Evolutionary conservation across 2,888 invertebrate species (phyloP), one percentile per base, ranked within the genome.

Genomic region (Brachypalpus laphriformis): DNA sequence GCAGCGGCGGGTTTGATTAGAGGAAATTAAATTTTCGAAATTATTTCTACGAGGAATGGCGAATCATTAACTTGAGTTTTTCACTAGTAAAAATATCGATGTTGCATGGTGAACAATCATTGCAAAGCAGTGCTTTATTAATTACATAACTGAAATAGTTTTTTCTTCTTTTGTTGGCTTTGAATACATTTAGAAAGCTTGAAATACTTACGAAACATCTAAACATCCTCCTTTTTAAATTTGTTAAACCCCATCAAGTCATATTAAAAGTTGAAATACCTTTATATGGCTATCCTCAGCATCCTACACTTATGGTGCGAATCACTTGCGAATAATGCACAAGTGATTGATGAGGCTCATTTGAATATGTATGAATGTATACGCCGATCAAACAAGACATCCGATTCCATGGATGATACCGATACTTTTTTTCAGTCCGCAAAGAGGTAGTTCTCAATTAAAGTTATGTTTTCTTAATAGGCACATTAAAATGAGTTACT

Each of bases 41-140:
- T 45, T 20, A 63, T 63, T 42, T 34, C 18, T 42, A 63, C 40
- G 42, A 45, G 63, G 54, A 56, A 74, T 74, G 31, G 63, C 74
- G 16, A 74, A 63, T 74, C 54, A 54, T 42, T 63, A 34, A 22
- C 40, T 51, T 61, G 16, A 61, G 14, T 28, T 61, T 40, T 51
- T 51, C 28, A 72, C 59, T 71, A 59, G 37, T 59, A 20, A 61
- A 49, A 51, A 28, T 7, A 22, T 22, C 37, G 25, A 45, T 49
- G 22, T 47, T 47, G 9, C 6, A 54, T 37, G 16, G n/a, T 68
- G 6, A 22, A 42, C 14, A 54, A 16, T 42, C n/a, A 9, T 7
- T 40, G 14, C 11, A 16, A 18, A 25, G 20, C 61, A 5, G 16
- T 47, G 34, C 8, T 34, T n/a, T 47, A 31, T 31, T 14, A 54